phyloP scores from a whole-genome alignment of 2,888 invertebrate genomes.

The Cetonia aurata region DNA sequence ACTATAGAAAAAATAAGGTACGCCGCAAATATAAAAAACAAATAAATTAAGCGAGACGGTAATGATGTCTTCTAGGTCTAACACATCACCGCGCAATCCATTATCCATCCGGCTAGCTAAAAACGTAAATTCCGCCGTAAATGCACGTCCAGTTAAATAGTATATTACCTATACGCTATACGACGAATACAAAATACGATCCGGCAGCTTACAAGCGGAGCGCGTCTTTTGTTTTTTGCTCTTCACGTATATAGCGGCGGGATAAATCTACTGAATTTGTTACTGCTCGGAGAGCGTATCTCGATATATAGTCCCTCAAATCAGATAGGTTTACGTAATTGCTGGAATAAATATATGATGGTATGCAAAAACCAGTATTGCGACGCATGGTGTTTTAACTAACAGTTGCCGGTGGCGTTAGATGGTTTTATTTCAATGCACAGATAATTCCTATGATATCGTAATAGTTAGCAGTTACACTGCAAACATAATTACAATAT shows the following conservation, averaged over 20 bases:
- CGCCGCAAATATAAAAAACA: conserved; percentile 13
- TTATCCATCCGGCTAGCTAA: conserved; percentile 13
- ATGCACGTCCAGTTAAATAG: not conserved
- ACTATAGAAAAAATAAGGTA: conserved; percentile 3
- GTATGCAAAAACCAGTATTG: too few relatives aligned
- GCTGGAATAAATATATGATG: conserved; percentile 18
- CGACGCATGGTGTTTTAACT: conserved; percentile 4
- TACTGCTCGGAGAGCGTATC: too few relatives aligned
- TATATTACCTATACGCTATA: not conserved
- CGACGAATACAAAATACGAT: not conserved
- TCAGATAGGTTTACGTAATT: conserved; percentile 26
- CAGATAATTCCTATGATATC: conserved; percentile 26
- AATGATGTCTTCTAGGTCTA: conserved; percentile 22
- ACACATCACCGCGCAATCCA: conserved; percentile 3
- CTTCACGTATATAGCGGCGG: too few relatives aligned
- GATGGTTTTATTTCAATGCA: conserved; percentile 12
- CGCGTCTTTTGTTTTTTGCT: too few relatives aligned
- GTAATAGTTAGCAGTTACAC: conserved; percentile 31
- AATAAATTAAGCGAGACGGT: conserved; percentile 28
- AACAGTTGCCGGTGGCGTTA: conserved; percentile 10
- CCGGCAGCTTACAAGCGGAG: too few relatives aligned
- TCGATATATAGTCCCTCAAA: not conserved
- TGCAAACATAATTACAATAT: conserved; percentile 29
- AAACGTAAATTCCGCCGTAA: conserved; percentile 7
- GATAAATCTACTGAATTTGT: too few relatives aligned